Conservation (phyloP, 92 coral and sea anemone species). For the Micromussa lordhowensis region DNA sequence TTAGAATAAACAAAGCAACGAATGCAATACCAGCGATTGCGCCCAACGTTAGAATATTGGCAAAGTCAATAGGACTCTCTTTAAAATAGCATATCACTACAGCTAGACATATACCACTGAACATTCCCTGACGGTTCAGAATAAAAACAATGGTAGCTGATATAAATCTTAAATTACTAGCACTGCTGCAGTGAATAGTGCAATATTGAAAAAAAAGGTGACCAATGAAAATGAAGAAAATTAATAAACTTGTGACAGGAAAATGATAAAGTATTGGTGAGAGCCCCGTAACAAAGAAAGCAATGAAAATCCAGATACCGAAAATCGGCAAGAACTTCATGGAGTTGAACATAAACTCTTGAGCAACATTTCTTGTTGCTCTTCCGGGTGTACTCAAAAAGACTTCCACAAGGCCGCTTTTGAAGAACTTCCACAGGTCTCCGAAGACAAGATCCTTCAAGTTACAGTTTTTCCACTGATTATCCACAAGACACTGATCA, state of each 20-base stretch:
- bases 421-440: constrained; percentile 20
- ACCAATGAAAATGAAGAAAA: background rate
- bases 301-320: background rate
- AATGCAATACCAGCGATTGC: background rate
- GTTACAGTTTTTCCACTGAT: constrained; percentile 32
- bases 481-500: constrained; percentile 33
- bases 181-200: background rate
- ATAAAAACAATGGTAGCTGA: background rate
- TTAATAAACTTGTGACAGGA: background rate
- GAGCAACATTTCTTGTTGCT: background rate
- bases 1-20: background rate
- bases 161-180: background rate
- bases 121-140: background rate
- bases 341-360: too few relatives aligned
- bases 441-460: constrained; percentile 32
- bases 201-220: background rate
- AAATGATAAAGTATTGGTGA: rapidly evolving
- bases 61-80: background rate
- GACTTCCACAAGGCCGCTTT: background rate
- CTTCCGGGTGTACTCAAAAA: background rate
- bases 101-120: background rate
- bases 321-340: background rate
- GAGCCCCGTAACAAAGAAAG: background rate
- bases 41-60: background rate
- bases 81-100: background rate